Conservation (phyloP, 2,113 vertebrate genomes). For the Orycteropus afer region DNA sequence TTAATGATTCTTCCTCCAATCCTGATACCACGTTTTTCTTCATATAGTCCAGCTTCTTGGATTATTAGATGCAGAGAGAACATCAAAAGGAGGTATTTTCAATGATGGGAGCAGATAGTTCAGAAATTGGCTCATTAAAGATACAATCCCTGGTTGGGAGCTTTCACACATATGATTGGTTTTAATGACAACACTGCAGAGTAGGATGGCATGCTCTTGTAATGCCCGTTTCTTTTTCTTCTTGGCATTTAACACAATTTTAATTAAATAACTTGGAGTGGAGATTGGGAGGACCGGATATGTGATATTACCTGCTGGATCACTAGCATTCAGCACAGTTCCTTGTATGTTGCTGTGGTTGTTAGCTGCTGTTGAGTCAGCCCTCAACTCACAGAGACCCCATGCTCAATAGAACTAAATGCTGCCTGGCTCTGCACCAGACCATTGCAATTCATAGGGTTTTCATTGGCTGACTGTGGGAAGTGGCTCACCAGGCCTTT, state of each 20-base stretch:
- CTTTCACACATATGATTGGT: background rate
- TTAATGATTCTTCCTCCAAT: no score
- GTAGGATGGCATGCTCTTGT: rapidly evolving
- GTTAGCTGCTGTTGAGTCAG: background rate
- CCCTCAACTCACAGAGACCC: background rate
- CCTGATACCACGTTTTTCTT: no score
- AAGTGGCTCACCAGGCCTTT: background rate
- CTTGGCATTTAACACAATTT: background rate
- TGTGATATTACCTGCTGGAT: background rate
- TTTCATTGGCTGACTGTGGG: background rate
- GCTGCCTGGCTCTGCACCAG: background rate
- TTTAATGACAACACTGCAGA: background rate
- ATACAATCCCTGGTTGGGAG: no score
- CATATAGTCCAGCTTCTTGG: no score
- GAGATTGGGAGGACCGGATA: background rate
- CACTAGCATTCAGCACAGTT: background rate
- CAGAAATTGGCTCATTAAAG: background rate
- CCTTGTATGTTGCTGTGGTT: background rate
- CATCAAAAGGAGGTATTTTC: background rate
- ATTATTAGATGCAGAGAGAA: no score
- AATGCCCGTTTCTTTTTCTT: background rate
- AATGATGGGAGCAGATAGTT: background rate
- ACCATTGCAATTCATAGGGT: background rate
- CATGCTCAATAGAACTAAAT: background rate
- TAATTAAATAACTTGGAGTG: background rate